Evolutionary conservation across 2,888 invertebrate genomes (phyloP).

Genomic region (Brachyptera risi): DNA sequence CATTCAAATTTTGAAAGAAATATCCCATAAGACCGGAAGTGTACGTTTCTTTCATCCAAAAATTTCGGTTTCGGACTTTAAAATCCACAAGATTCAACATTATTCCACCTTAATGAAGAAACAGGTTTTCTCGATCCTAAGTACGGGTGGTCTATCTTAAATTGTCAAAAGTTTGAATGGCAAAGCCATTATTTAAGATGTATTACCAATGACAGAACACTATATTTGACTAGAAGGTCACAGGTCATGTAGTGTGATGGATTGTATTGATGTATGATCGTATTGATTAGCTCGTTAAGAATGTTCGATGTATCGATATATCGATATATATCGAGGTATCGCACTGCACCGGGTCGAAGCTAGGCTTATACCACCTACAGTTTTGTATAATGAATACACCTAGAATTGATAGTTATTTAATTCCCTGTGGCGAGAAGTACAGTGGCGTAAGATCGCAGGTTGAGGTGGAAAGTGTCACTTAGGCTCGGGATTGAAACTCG

Average conservation of each 20-base stretch:
- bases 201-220: not conserved
- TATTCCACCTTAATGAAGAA: no score
- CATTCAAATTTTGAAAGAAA: no score
- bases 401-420: not conserved
- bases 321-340: no score
- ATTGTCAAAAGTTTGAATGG: not conserved
- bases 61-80: no score
- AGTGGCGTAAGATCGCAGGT: no score
- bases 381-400: constrained; percentile 27
- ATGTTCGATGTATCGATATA: no score
- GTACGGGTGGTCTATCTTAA: not conserved
- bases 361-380: constrained; percentile 25
- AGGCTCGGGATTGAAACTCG: no score
- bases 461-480: no score
- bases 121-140: no score
- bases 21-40: no score
- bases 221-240: not conserved
- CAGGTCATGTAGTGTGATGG: constrained; percentile 23
- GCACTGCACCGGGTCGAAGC: constrained; percentile 17
- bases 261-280: constrained; percentile 30
- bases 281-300: constrained; percentile 33
- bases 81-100: no score
- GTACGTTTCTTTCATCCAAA: no score
- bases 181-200: not conserved
- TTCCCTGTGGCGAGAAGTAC: constrained; percentile 4